Evolutionary conservation across 2,797 vertebrate genomes (phyloP).

Genomic region (Gymnoscopelus braueri): DNA sequence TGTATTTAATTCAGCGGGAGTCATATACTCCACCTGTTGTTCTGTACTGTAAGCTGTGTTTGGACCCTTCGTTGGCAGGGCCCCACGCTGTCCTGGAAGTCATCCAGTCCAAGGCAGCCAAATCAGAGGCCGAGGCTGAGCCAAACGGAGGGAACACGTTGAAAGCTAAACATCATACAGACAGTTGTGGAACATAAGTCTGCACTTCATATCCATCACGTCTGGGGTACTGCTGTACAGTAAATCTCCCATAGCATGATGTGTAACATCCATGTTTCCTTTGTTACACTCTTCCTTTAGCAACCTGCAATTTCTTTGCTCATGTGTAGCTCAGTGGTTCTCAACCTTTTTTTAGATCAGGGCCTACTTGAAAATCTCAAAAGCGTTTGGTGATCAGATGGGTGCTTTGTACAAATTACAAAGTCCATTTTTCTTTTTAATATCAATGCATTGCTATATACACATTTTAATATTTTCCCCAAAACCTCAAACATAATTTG

Average conservation of each 20-base stretch:
- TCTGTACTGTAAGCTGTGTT: constrained; percentile 57
- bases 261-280: constrained; percentile 31
- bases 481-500: no score
- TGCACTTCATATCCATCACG: constrained; percentile 61
- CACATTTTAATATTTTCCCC: no score
- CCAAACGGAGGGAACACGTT: constrained; percentile 65
- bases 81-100: constrained; percentile 66
- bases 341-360: no score
- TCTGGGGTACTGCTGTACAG: constrained; percentile 34
- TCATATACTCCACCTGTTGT: constrained; percentile 73
- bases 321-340: neutral
- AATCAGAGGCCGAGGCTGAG: constrained; percentile 45
- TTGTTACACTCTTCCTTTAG: constrained; percentile 22
- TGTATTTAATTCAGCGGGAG: constrained; percentile 20
- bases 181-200: constrained; percentile 57
- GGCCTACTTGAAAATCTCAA: neutral
- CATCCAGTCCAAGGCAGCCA: constrained; percentile 58
- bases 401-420: no score
- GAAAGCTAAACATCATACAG: constrained; percentile 55
- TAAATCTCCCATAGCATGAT: constrained; percentile 47
- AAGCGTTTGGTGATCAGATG: no score
- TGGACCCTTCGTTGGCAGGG: constrained; percentile 57
- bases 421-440: no score
- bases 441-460: no score
- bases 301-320: constrained; percentile 10